Conservation (phyloP, 2,113 vertebrate genomes). For the Gopherus flavomarginatus region DNA sequence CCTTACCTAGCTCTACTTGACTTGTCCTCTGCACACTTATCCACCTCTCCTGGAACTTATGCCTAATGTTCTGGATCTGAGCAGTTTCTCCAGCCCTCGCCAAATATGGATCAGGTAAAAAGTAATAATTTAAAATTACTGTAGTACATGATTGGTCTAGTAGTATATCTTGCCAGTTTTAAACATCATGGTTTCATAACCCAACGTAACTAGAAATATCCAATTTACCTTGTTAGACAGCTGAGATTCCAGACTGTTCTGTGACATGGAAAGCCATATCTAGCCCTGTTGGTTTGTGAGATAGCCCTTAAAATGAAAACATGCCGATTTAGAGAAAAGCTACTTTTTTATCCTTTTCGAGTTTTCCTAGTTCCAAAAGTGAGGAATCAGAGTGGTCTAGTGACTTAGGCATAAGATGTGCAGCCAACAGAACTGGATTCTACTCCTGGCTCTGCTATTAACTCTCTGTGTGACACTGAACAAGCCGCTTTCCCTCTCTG, state of each 20-base stretch:
- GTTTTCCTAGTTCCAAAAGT: conserved; percentile 29
- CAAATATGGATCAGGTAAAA: background rate
- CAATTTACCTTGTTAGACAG: background rate
- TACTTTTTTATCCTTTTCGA: conserved; percentile 16
- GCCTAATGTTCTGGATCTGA: background rate
- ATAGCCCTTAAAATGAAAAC: conserved; percentile 25
- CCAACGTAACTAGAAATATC: background rate
- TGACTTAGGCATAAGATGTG: background rate
- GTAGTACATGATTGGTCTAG: background rate
- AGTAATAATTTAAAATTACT: background rate
- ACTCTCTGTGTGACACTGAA: conserved; percentile 22
- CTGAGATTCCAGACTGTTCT: background rate
- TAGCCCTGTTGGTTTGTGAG: background rate
- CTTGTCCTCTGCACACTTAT: background rate
- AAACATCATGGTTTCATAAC: conserved; percentile 31
- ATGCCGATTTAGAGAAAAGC: conserved; percentile 18
- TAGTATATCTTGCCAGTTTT: background rate
- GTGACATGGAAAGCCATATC: conserved; percentile 22
- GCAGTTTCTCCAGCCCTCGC: background rate
- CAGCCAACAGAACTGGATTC: background rate
- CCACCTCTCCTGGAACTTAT: background rate
- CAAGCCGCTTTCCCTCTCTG: background rate
- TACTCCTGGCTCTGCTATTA: background rate
- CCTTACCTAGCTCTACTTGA: background rate
- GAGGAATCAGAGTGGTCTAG: background rate